Evolutionary conservation across 2,888 invertebrate genomes (phyloP).

Genomic region (Watsonalla binaria): DNA sequence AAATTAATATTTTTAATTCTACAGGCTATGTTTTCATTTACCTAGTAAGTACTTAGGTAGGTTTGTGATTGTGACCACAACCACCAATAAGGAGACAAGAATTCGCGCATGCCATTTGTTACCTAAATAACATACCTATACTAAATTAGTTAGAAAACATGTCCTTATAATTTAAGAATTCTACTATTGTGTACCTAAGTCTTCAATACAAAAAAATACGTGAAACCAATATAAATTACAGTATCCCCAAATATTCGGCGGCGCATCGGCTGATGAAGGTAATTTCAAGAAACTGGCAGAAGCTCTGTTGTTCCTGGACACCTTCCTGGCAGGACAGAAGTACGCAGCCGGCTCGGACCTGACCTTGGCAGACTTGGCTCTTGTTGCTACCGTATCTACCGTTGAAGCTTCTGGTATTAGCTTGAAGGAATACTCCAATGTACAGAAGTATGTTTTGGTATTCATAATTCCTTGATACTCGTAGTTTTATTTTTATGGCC

Average conservation of each 20-base stretch:
- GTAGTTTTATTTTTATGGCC: too few species aligned
- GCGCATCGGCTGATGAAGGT: constrained; percentile 75
- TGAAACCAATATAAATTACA: constrained; percentile 24
- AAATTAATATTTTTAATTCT: too few species aligned
- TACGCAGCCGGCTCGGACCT: constrained; percentile 83
- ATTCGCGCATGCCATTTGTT: too few species aligned
- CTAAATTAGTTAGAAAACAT: too few species aligned
- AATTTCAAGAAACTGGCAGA: constrained; percentile 81
- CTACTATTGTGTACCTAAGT: too few species aligned
- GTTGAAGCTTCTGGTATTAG: constrained; percentile 80
- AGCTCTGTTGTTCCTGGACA: constrained; percentile 81
- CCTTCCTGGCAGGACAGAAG: constrained; percentile 80
- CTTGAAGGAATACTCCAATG: constrained; percentile 64
- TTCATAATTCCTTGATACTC: too few species aligned
- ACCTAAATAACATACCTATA: too few species aligned
- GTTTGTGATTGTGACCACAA: too few species aligned
- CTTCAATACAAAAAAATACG: background rate
- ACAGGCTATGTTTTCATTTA: too few species aligned
- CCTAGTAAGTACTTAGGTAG: too few species aligned
- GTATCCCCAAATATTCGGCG: constrained; percentile 78
- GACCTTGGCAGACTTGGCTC: constrained; percentile 85
- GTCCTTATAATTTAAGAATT: too few species aligned
- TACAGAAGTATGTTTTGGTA: constrained; percentile 21
- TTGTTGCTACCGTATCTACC: constrained; percentile 82
- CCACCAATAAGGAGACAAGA: too few species aligned